Evolutionary conservation across 2,113 vertebrate species (phyloP).

Genomic region (Formicarius rufipectus): DNA sequence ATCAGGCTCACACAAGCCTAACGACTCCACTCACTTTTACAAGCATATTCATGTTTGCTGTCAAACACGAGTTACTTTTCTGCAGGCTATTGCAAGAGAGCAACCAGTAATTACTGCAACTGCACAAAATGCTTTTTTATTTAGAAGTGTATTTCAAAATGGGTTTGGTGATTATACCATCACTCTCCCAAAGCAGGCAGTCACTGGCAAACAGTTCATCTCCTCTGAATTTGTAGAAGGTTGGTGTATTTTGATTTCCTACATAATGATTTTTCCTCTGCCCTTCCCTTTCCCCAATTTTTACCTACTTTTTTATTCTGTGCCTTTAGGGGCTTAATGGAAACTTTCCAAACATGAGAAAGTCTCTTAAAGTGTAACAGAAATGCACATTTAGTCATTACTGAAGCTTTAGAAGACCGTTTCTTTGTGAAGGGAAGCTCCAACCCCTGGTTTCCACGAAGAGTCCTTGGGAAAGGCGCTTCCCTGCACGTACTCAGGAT

Average conservation of each 20-base stretch:
- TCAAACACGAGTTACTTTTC: constrained; percentile 50
- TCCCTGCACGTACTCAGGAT: neutral
- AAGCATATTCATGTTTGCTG: constrained; percentile 53
- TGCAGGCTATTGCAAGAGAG: constrained; percentile 52
- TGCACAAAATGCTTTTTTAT: constrained; percentile 54
- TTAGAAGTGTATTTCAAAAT: constrained; percentile 44
- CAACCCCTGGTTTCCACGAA: neutral
- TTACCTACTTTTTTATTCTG: neutral
- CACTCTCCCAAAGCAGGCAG: neutral
- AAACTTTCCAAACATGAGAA: neutral
- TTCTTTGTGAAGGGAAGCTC: neutral
- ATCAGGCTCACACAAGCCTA: constrained; percentile 57
- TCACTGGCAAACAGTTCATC: neutral
- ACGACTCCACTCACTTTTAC: constrained; percentile 37
- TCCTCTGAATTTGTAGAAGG: neutral
- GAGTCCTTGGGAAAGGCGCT: neutral
- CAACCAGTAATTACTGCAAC: constrained; percentile 55
- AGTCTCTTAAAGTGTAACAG: neutral
- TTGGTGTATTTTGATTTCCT: neutral
- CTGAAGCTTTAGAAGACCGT: neutral
- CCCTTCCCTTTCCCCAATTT: neutral
- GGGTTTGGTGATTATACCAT: neutral
- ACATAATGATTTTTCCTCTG: neutral
- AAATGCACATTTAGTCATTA: neutral
- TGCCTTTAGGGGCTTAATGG: neutral